phyloP scores from a whole-genome alignment of 2,797 vertebrate genomes.

The Molothrus aeneus region DNA sequence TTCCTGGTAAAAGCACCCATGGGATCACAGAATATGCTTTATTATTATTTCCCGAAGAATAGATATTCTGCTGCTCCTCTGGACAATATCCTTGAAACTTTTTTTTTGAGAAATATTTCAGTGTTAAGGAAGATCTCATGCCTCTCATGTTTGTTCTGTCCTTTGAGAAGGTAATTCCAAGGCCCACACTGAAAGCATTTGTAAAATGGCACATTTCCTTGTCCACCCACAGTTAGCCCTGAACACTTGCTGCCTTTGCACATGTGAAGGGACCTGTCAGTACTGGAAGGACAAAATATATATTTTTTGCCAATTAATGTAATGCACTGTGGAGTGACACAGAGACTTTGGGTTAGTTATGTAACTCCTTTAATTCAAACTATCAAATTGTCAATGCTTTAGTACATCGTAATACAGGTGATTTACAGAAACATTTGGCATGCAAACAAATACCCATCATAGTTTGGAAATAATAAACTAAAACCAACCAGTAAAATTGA shows the following conservation, averaged over 20 bases:
- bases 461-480: background rate
- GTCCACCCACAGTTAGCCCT: background rate
- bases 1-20: background rate
- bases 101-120: constrained; percentile 5
- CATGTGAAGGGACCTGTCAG: background rate
- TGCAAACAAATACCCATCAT: background rate
- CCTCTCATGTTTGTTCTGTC: background rate
- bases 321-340: background rate
- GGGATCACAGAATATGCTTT: background rate
- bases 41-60: background rate
- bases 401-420: background rate
- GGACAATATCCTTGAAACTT: background rate
- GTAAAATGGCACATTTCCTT: background rate
- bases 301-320: background rate
- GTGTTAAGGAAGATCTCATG: background rate
- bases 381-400: background rate
- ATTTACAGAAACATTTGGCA: background rate
- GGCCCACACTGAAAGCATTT: background rate
- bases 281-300: background rate
- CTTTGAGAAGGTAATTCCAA: background rate
- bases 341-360: background rate
- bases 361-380: background rate
- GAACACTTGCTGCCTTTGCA: background rate
- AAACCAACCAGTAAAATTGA: background rate
- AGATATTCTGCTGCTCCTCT: background rate